Evolutionary conservation across 2,797 vertebrate species (phyloP).

Genomic region (Sebastes itinus): DNA sequence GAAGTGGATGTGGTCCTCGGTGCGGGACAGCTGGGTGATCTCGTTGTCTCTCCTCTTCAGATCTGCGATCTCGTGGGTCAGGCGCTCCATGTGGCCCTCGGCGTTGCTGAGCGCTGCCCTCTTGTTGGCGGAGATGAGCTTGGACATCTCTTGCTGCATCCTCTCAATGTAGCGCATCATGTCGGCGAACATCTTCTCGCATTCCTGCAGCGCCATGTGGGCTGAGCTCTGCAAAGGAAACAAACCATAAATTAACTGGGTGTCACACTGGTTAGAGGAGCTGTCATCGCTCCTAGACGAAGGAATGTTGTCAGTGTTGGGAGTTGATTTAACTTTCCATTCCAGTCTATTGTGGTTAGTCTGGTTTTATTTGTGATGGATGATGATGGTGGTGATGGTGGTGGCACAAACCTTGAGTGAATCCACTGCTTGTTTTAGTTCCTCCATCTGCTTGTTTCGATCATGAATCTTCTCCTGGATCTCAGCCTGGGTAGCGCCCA

Average conservation of each 20-base stretch:
- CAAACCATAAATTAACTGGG: slow-evolving; percentile 20
- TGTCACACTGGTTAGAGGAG: slow-evolving; percentile 30
- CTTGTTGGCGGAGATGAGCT: slow-evolving; percentile 85
- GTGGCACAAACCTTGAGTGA: slow-evolving; percentile 79
- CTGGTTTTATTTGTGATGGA: slow-evolving; percentile 37
- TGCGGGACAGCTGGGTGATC: slow-evolving; percentile 85
- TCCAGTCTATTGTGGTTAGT: slow-evolving; percentile 31
- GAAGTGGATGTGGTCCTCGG: slow-evolving; percentile 88
- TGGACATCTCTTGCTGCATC: slow-evolving; percentile 86
- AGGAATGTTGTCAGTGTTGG: slow-evolving; percentile 50
- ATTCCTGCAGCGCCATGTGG: slow-evolving; percentile 83
- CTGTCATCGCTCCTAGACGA: slow-evolving; percentile 25
- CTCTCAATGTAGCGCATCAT: slow-evolving; percentile 86
- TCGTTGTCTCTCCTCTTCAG: slow-evolving; percentile 84
- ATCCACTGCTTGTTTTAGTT: slow-evolving; percentile 85
- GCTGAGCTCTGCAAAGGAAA: slow-evolving; percentile 78
- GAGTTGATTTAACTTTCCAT: not conserved
- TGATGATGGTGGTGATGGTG: not conserved
- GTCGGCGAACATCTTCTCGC: slow-evolving; percentile 85
- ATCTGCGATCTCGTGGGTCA: slow-evolving; percentile 83
- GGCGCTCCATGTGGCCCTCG: slow-evolving; percentile 83
- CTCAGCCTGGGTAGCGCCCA: slow-evolving; percentile 86
- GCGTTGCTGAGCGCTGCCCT: slow-evolving; percentile 81
- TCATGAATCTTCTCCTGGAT: slow-evolving; percentile 87
- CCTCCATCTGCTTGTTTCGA: slow-evolving; percentile 86